Percentiles rank a stretch among this genome's conserved stretches.
Conservation (phyloP, 2,797 vertebrate species). For the Hipposideros larvatus region DNA sequence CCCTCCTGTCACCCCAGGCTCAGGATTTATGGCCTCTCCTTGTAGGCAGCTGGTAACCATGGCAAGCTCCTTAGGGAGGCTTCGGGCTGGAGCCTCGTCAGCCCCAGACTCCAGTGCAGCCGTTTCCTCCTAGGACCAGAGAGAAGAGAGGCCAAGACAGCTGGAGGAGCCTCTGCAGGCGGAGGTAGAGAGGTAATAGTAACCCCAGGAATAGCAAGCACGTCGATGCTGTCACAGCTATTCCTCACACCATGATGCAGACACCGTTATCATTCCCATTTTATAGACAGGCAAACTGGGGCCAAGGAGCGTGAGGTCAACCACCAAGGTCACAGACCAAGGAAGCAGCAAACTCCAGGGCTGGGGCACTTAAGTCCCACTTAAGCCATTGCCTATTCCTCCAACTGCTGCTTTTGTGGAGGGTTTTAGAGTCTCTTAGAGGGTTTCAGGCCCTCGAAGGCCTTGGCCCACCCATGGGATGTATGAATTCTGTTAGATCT, state of each 20-base stretch:
- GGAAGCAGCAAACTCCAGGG: neutral
- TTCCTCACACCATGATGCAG: neutral
- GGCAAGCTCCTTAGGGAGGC: constrained; percentile 83
- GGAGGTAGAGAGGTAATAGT: neutral
- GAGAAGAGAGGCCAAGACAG: neutral
- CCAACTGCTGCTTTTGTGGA: neutral
- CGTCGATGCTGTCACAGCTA: fast-evolving
- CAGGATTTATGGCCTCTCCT: constrained; percentile 67
- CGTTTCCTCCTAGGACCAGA: neutral
- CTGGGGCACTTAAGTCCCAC: neutral
- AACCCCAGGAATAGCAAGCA: neutral
- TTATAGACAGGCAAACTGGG: neutral
- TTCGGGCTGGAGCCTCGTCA: neutral
- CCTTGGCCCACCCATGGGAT: neutral
- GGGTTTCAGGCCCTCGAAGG: neutral
- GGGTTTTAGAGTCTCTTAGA: neutral
- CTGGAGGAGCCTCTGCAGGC: neutral
- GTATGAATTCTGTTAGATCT: neutral
- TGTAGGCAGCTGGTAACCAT: constrained; percentile 72
- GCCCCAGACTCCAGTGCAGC: neutral
- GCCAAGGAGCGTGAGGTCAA: neutral
- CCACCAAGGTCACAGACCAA: neutral
- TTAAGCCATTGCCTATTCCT: neutral
- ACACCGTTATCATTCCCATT: neutral
- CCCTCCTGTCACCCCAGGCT: constrained; percentile 60